These are phyloP conservation scores for Venusia cambrica DNA, from an alignment of 2,888 invertebrate species.

Conservation along the genomic window DNA sequence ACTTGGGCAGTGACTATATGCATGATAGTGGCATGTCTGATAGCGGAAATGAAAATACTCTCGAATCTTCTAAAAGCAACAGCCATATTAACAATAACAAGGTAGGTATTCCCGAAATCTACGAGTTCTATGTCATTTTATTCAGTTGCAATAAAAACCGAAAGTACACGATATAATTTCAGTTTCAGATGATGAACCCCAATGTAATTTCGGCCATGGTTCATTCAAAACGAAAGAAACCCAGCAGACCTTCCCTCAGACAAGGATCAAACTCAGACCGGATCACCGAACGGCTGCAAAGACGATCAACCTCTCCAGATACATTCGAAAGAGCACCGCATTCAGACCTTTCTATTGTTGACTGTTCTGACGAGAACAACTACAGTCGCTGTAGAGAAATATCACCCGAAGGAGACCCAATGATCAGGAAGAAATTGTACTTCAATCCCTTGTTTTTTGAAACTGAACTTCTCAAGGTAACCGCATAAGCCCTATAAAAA, in stretches of 20 bases:
- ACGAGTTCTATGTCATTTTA: too few species aligned
- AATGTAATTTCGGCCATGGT: constrained; percentile 69
- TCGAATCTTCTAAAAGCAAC: constrained; percentile 55
- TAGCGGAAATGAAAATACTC: constrained; percentile 65
- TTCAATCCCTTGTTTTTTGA: constrained; percentile 96
- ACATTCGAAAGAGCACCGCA: constrained; percentile 70
- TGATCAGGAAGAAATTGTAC: constrained; percentile 87
- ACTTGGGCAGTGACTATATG: constrained; percentile 52
- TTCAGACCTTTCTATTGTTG: constrained; percentile 71
- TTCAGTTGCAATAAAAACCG: too few species aligned
- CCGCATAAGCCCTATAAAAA: too few species aligned
- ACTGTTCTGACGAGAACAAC: constrained; percentile 59
- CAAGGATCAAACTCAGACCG: constrained; percentile 51
- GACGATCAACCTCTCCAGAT: constrained; percentile 67
- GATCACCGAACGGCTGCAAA: constrained; percentile 54
- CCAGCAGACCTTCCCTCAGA: constrained; percentile 51
- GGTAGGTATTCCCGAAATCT: too few species aligned
- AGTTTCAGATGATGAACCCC: constrained; percentile 65
- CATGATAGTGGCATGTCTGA: constrained; percentile 65
- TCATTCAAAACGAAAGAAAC: constrained; percentile 66
- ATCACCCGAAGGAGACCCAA: constrained; percentile 56
- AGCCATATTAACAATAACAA: constrained; percentile 26
- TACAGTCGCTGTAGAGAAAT: constrained; percentile 42
- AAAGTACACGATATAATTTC: constrained; percentile 10
- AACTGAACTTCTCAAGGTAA: constrained; percentile 89